phyloP scores from a whole-genome alignment of 1,140 invertebrate species.

The Papilio helenus region DNA sequence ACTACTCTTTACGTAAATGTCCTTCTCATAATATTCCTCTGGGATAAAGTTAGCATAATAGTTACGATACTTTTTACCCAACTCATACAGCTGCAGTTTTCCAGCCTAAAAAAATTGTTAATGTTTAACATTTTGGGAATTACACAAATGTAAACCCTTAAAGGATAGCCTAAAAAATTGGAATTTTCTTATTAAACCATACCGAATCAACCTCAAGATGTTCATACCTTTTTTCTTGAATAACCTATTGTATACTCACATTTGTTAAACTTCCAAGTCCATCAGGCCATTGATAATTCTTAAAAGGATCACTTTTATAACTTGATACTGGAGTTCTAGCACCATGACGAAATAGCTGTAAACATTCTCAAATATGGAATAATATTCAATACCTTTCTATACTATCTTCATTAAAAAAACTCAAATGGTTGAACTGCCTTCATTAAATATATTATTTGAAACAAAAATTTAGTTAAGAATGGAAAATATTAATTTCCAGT shows the following conservation, averaged over 20 bases:
- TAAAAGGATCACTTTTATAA: constrained; percentile 89
- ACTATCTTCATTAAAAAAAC: neutral
- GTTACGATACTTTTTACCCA: constrained; percentile 89
- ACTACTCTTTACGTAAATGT: constrained; percentile 90
- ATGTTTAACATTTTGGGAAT: neutral
- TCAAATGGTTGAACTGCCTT: neutral
- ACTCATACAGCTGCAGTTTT: constrained; percentile 88
- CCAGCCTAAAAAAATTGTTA: constrained; percentile 85
- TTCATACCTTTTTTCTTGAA: neutral
- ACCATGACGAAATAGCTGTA: constrained; percentile 89
- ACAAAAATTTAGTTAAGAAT: too few relatives aligned
- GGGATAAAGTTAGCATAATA: constrained; percentile 88
- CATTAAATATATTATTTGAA: neutral
- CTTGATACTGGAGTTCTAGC: constrained; percentile 87
- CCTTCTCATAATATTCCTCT: constrained; percentile 84
- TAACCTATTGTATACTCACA: constrained; percentile 78
- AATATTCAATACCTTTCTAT: constrained; percentile 17
- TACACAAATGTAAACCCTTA: neutral
- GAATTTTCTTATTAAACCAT: too few relatives aligned
- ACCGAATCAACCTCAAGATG: neutral
- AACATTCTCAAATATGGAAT: constrained; percentile 40
- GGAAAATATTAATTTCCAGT: neutral
- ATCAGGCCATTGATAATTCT: constrained; percentile 86
- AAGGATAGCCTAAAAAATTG: neutral
- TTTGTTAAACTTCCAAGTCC: constrained; percentile 89